Conservation (phyloP, 2,113 vertebrate species). For the Rhizomys pruinosus region DNA sequence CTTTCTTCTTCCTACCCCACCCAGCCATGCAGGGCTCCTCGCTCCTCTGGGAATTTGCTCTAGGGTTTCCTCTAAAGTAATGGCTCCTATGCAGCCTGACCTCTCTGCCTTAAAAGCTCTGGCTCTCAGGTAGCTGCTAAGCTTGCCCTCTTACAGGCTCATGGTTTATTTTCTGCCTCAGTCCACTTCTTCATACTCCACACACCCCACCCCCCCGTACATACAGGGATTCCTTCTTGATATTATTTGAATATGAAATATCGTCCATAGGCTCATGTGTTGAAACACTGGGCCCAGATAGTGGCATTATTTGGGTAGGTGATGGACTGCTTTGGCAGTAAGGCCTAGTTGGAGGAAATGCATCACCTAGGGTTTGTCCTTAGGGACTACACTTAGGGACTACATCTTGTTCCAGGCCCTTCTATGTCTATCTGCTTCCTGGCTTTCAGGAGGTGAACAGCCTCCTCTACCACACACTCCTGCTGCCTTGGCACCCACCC, state of each 20-base stretch:
- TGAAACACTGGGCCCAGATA: background rate
- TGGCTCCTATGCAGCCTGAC: background rate
- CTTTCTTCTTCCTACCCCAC: background rate
- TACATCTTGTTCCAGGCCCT: background rate
- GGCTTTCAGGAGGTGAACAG: background rate
- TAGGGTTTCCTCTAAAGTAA: background rate
- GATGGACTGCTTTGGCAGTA: background rate
- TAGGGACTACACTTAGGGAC: background rate
- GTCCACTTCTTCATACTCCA: fast-evolving
- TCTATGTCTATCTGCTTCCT: background rate
- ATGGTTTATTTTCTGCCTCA: background rate
- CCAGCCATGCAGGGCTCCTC: background rate
- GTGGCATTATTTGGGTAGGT: background rate
- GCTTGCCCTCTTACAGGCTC: background rate
- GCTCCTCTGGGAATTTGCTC: background rate
- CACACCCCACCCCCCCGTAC: too few species aligned
- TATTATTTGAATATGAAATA: background rate
- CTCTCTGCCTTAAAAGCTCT: background rate
- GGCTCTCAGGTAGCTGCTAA: background rate
- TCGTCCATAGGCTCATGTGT: background rate
- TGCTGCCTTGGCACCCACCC: background rate
- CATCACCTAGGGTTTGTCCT: background rate
- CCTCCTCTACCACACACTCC: too few species aligned
- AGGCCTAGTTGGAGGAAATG: background rate
- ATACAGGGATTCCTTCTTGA: background rate